Conservation (phyloP, 1,140 invertebrate genomes). For the Leptestheria dahalacensis region DNA sequence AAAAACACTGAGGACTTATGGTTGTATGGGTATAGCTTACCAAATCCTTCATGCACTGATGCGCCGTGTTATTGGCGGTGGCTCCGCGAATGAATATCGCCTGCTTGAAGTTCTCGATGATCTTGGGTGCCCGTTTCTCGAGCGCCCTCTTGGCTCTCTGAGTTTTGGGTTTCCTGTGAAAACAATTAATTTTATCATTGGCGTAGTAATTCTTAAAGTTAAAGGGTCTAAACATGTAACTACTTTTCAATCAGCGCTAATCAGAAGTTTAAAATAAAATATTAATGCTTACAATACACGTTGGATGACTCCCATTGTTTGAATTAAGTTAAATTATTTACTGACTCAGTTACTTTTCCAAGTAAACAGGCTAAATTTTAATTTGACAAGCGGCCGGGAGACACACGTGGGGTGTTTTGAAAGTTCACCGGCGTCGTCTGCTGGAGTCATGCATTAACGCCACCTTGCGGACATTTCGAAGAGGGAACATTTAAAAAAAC, state of each 20-base stretch:
- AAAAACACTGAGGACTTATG: constrained; percentile 13
- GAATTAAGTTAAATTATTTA: background rate
- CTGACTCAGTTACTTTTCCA: too few relatives aligned
- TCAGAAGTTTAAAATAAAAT: background rate
- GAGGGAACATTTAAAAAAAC: too few relatives aligned
- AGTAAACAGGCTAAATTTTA: too few relatives aligned
- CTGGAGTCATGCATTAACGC: too few relatives aligned
- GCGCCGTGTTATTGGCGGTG: constrained; percentile 59
- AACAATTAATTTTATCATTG: background rate
- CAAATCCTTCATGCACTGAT: constrained; percentile 70
- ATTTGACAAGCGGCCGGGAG: too few relatives aligned
- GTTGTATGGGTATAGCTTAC: constrained; percentile 30
- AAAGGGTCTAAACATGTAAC: background rate
- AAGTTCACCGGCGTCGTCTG: too few relatives aligned
- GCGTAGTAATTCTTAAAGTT: background rate
- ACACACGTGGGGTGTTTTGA: too few relatives aligned
- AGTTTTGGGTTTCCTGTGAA: constrained; percentile 66
- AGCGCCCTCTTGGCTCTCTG: constrained; percentile 72
- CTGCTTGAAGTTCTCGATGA: constrained; percentile 75
- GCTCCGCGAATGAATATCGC: constrained; percentile 71
- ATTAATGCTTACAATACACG: background rate
- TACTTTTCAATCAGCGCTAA: too few relatives aligned
- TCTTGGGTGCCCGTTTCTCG: constrained; percentile 63
- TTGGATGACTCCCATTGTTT: background rate
- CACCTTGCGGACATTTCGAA: too few relatives aligned